phyloP scores from a whole-genome alignment of 2,113 vertebrate genomes.

The Cynopterus brachyotis region DNA sequence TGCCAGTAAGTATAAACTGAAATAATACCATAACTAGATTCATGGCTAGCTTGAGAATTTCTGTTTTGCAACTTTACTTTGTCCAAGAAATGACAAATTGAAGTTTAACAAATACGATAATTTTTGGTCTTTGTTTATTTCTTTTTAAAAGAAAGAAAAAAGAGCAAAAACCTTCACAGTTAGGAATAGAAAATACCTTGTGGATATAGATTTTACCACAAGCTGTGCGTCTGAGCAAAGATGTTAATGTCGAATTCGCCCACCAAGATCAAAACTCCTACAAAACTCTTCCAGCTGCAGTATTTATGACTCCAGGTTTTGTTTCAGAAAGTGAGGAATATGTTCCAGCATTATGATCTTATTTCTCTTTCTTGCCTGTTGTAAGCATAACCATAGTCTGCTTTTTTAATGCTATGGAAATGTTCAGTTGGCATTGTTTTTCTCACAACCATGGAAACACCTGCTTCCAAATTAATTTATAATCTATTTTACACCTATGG shows the following conservation, averaged over 20 bases:
- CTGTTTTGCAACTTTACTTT: constrained; percentile 33
- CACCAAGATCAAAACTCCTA: constrained; percentile 78
- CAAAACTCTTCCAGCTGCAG: constrained; percentile 77
- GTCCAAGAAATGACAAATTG: constrained; percentile 65
- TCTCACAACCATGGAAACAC: constrained; percentile 79
- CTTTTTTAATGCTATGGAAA: constrained; percentile 67
- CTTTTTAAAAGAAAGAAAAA: constrained; percentile 57
- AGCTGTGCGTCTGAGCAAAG: constrained; percentile 64
- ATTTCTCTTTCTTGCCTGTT: constrained; percentile 74
- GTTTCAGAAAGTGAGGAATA: constrained; percentile 72
- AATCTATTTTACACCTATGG: constrained; percentile 80
- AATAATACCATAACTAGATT: not conserved
- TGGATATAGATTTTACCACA: constrained; percentile 59
- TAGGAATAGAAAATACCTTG: constrained; percentile 39
- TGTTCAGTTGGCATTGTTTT: constrained; percentile 65
- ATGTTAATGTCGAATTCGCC: constrained; percentile 64
- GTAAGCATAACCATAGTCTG: constrained; percentile 66
- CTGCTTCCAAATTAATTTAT: constrained; percentile 82
- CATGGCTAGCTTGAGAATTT: constrained; percentile 11
- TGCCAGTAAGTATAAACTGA: not conserved
- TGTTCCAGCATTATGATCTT: constrained; percentile 73
- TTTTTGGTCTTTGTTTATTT: constrained; percentile 59
- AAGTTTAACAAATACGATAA: constrained; percentile 59
- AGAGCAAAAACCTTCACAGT: constrained; percentile 15
- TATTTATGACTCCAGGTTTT: constrained; percentile 76